A percentile compares a stretch with the other conserved stretches of the same genome.
Evolutionary conservation across 2,113 vertebrate genomes (phyloP).

Genomic region (Anser cygnoides): DNA sequence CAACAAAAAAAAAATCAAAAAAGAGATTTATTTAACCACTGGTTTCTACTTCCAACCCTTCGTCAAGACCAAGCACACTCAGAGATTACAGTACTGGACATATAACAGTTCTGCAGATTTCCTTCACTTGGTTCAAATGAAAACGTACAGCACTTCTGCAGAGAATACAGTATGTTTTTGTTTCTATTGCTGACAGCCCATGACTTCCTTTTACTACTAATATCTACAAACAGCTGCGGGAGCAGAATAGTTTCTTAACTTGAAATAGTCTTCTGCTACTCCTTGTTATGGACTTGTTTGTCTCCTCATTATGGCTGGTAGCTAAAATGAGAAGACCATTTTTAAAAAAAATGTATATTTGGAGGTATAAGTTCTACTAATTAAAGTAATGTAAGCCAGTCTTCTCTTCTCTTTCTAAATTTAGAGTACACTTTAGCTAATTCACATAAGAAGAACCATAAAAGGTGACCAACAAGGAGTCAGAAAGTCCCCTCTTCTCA

Average conservation of each 20-base stretch:
- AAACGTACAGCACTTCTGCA: not conserved
- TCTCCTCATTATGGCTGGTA: not conserved
- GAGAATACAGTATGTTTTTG: not conserved
- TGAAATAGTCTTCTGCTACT: not conserved
- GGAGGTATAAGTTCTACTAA: not conserved
- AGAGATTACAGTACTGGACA: rapidly evolving
- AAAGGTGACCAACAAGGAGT: not conserved
- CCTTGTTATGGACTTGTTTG: not conserved
- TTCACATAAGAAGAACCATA: not conserved
- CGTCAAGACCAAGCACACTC: not conserved
- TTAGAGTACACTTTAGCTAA: not conserved
- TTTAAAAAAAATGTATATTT: not conserved
- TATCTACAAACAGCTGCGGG: not conserved
- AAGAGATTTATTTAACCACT: too few relatives aligned
- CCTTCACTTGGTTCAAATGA: not conserved
- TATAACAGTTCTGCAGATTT: not conserved
- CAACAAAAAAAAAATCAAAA: too few relatives aligned
- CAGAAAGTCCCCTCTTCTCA: not conserved
- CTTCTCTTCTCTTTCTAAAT: not conserved
- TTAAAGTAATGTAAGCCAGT: not conserved
- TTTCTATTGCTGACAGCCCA: not conserved
- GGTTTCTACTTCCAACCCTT: not conserved
- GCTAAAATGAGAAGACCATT: not conserved
- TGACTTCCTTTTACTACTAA: not conserved
- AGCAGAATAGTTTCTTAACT: not conserved